Evolutionary conservation across 1,140 invertebrate species (phyloP), one percentile per base, ranked within the genome.

Genomic region (Leptopilina boulardi): DNA sequence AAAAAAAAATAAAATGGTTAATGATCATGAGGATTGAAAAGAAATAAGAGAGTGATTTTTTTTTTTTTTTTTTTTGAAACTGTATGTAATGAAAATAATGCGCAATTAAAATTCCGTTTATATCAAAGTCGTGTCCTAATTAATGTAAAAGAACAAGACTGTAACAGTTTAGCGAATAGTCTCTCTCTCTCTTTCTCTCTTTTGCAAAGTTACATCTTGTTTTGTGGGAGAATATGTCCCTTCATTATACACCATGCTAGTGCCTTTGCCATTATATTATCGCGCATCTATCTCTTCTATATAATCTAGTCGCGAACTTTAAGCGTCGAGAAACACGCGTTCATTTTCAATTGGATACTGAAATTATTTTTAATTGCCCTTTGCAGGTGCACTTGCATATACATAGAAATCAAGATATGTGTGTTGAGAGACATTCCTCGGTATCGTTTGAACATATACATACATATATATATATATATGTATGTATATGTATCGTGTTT

Each of bases 311-410:
- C 56, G 56, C 21, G 23, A 23, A 21, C 26, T 5, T 30, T 13
- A 30, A 66, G 59, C 59, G 59, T 30, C 23, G 59, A 66, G 59
- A 34, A 30, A 66, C 59, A 30, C 59, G 10, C 59, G 59, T 66
- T 66, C 23, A 30, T 30, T 66, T 66, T 66, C 59, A 66, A 66
- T 66, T 66, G 23, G 59, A 66, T 34, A 23, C 59, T 66, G 59
- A 66, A n/a, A 66, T 30, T 66, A 66, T 66, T 66, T 66, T n/a
- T 34, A 66, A 34, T 66, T 66, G 59, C 23, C 59, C 23, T 15
- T n/a, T 30, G 59, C 15, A 66, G 59, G 59, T 66, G 59, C 23
- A 34, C 23, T 66, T 15, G 10, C 13, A 9, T n/a, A 19, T n/a
- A n/a, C n/a, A n/a, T n/a, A 26, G 23, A 11, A 23, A 66, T 30